Evolutionary conservation across 2,113 vertebrate species (phyloP), one percentile per base, ranked within the genome.

Genomic region (Otocyon megalotis): DNA sequence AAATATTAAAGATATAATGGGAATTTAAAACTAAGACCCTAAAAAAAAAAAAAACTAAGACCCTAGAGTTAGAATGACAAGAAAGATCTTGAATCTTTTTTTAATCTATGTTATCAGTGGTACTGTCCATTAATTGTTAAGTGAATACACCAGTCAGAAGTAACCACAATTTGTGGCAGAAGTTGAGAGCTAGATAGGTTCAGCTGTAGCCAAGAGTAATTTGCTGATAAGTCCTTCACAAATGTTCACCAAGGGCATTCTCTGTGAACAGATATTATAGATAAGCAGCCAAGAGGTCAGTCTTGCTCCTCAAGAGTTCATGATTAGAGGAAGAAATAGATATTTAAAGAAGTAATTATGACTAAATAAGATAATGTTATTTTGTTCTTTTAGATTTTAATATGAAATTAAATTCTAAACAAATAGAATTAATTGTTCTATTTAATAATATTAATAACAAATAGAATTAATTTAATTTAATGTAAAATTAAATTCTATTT

Each of bases 311-410:
- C 22, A 60, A 43, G 54, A 94, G 30, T 69, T 85, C 17, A 58
- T 84, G 48, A n/a, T 69, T 32, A 30, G 79, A 90, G 26, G 50
- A 87, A 50, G 56, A 72, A 37, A 60, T 16, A 54, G 58, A 32
- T 54, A 71, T 62, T 96, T 67, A 65, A 91, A 96, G 48, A 96
- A 65, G 65, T 32, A 96, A 92, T 69, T 90, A 74, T 35, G 48
- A 32, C 14, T 56, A 87, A 94, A 50, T 81, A 91, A 62, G 35
- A 43, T 26, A 58, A 84, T 2, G 62, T 82, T 32, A 71, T 32
- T 79, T 69, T 69, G 8, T 35, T n/a, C 67, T 69, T n/a, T 69
- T 20, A 35, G 17, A 20, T 35, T 69, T 69, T n/a, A 69, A 30
- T 62, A 5, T 62, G 10, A 62, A 24, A 26, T 62, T 62, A 62